Conservation (phyloP, 2,888 invertebrate genomes). For the Zhengitettix transpicula region DNA sequence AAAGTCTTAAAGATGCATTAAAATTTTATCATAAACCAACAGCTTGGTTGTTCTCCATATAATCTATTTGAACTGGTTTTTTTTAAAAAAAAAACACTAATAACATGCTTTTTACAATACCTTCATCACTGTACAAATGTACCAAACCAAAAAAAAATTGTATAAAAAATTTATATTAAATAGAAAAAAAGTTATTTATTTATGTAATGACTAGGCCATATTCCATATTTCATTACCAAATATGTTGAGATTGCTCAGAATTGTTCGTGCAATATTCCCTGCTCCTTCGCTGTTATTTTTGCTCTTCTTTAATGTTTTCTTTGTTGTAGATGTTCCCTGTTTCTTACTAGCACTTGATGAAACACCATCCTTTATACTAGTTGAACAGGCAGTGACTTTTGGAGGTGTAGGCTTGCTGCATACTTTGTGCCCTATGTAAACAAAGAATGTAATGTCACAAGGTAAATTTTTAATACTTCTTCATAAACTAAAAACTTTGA, state of each 20-base stretch:
- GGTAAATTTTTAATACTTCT: not conserved
- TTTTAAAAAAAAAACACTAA: no score
- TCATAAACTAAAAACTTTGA: not conserved
- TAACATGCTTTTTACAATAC: no score
- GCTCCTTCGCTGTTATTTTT: slow-evolving; percentile 29
- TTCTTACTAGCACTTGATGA: not conserved
- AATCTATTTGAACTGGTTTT: no score
- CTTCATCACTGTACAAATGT: no score
- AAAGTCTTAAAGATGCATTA: no score
- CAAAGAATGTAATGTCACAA: not conserved
- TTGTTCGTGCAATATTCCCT: slow-evolving; percentile 55
- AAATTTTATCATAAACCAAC: no score
- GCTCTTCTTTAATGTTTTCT: slow-evolving; percentile 12
- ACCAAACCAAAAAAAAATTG: not conserved
- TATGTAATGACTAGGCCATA: not conserved
- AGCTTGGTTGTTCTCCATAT: no score
- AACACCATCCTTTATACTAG: not conserved
- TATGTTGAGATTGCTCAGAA: slow-evolving; percentile 68
- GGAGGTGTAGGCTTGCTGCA: not conserved
- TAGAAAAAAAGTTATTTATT: not conserved
- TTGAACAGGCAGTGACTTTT: not conserved
- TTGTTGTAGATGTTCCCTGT: slow-evolving; percentile 5
- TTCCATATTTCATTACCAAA: slow-evolving; percentile 36
- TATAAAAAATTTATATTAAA: not conserved
- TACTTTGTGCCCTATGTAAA: not conserved